Percentiles rank a stretch among this genome's conserved stretches.
Evolutionary conservation across 2,797 vertebrate species (phyloP).

Genomic region (Phoebastria nigripes): DNA sequence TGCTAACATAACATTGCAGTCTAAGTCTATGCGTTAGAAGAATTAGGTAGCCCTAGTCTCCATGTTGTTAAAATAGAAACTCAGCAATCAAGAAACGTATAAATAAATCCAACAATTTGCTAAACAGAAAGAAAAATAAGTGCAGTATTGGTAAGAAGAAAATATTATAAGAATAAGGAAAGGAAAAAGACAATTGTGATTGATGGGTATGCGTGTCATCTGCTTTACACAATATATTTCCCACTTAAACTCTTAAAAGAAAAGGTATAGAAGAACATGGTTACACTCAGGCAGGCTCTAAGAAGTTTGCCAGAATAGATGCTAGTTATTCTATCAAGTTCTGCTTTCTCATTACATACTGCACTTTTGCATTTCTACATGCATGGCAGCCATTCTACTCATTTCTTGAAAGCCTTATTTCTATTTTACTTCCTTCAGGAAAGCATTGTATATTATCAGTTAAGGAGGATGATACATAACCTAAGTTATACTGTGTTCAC

Average conservation of each 20-base stretch:
- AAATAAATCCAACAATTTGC: background rate
- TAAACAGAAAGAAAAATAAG: background rate
- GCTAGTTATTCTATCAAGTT: background rate
- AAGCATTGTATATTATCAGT: background rate
- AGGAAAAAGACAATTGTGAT: background rate
- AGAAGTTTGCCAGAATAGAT: background rate
- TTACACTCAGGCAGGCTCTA: background rate
- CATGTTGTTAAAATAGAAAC: background rate
- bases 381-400: background rate
- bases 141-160: background rate
- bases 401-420: background rate
- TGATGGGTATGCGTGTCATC: background rate
- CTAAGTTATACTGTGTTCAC: background rate
- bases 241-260: background rate
- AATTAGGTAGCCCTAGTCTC: background rate
- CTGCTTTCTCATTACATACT: background rate
- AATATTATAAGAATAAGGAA: background rate
- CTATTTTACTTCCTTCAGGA: background rate
- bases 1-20: background rate
- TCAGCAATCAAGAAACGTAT: background rate
- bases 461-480: background rate
- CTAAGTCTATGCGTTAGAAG: background rate
- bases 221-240: background rate
- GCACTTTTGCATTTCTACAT: background rate
- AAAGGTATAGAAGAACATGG: accelerated